A percentile compares a stretch with the other conserved stretches of the same genome.
Evolutionary conservation across 2,113 vertebrate genomes (phyloP).

Genomic region (Chinchilla lanigera): DNA sequence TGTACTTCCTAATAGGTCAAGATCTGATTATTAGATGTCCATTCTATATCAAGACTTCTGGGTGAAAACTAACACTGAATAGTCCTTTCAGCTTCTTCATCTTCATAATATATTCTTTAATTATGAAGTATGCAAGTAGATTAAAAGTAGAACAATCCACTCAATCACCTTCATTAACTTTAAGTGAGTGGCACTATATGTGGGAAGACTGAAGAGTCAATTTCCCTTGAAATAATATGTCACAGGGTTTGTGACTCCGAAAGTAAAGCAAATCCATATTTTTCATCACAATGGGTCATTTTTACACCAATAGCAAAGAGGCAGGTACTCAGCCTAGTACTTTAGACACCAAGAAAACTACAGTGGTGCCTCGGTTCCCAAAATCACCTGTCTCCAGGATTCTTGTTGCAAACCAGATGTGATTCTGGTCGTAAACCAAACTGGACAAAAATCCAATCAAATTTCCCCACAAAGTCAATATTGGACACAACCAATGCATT

Average conservation of each 20-base stretch:
- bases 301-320: not conserved
- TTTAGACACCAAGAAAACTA: slow-evolving; percentile 34
- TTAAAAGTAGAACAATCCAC: slow-evolving; percentile 67
- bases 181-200: slow-evolving; percentile 37
- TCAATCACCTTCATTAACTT: slow-evolving; percentile 79
- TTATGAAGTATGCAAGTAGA: slow-evolving; percentile 71
- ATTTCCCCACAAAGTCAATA: not conserved
- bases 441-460: not conserved
- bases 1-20: not conserved
- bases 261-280: slow-evolving; percentile 46
- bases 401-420: not conserved
- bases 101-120: slow-evolving; percentile 67
- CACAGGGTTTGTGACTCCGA: slow-evolving; percentile 54
- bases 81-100: slow-evolving; percentile 50
- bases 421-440: not conserved
- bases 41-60: not conserved
- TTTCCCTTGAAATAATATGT: slow-evolving; percentile 76
- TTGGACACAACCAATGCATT: not conserved
- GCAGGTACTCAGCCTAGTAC: not conserved
- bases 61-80: not conserved
- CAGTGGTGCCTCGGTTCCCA: not conserved
- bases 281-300: not conserved
- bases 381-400: not conserved
- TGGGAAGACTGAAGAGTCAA: slow-evolving; percentile 70
- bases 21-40: slow-evolving; percentile 4